Evolutionary conservation across 1,140 invertebrate species (phyloP), one percentile per base, ranked within the genome.

Genomic region (Ladona fulva): DNA sequence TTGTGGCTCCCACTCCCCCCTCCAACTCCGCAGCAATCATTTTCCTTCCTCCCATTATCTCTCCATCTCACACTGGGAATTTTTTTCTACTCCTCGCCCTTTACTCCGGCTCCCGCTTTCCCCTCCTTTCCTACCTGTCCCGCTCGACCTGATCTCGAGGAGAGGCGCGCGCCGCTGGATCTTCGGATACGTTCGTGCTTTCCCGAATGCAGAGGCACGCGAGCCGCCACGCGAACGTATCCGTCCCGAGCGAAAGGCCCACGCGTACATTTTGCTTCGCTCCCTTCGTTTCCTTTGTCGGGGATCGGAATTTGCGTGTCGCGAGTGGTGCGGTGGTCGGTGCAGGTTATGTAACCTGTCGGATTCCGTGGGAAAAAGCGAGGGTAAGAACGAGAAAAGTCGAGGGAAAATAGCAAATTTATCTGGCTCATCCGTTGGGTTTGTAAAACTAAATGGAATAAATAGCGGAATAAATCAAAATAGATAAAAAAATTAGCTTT

Each of bases 31-130:
- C 3, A 66, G 52, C 52, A 66, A 66, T 66, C 52, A 66, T 66
- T 66, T 66, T 66, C 52, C 52, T 19, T 22, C 52, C 52, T 6
- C 14, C 52, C 52, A 66, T 66, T 66, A 66, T 66, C 52, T 66
- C 52, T 37, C 52, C 52, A 66, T 66, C 52, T 19, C 52, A 66
- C 52, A 19, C 52, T 66, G 52, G 52, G 52, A 22, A 22, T 78
- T 78, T 59, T 79, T 78, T 75, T 19, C 74, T 22, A 37, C 24
- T 12, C 16, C 19, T 25, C 77, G 10, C 22, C 77, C 77, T 66
- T 25, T 25, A 59, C 52, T 22, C 44, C 44, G 44, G 0, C 24
- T 77, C 77, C 29, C 25, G 12, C 76, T 25, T 24, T 66, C 42
- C 24, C 44, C 44, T 66, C 76, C 44, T 12, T 66, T 16, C 52